Conservation (phyloP, 2,113 vertebrate genomes). For the Euleptes europaea region DNA sequence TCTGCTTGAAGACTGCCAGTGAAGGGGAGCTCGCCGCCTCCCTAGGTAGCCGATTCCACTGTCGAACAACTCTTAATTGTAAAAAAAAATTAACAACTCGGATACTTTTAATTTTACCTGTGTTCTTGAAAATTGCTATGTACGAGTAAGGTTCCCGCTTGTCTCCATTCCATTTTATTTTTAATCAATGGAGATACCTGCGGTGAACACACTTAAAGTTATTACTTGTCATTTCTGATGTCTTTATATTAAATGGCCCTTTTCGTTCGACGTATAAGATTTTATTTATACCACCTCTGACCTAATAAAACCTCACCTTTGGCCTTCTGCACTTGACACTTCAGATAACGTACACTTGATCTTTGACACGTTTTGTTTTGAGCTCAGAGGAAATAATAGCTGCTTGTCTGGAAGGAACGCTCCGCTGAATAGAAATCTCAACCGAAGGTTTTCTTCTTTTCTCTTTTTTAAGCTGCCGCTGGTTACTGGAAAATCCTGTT, state of each 20-base stretch:
- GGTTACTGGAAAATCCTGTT: conserved; percentile 5
- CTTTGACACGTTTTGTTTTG: conserved; percentile 77
- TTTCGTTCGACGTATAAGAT: conserved; percentile 74
- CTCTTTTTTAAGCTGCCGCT: conserved; percentile 36
- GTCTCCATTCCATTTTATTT: conserved; percentile 62
- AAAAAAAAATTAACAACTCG: background rate
- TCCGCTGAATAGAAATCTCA: conserved; percentile 50
- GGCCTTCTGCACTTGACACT: conserved; percentile 73
- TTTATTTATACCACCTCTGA: conserved; percentile 82
- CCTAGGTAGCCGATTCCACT: too few species aligned
- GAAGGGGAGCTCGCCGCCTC: too few species aligned
- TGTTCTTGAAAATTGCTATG: background rate
- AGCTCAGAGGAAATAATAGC: conserved; percentile 64
- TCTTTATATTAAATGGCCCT: conserved; percentile 73
- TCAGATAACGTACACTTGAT: conserved; percentile 75
- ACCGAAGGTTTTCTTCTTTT: background rate
- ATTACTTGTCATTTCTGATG: conserved; percentile 85
- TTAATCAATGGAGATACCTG: conserved; percentile 63
- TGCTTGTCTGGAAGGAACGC: conserved; percentile 49
- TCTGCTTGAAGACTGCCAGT: too few species aligned
- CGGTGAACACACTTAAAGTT: conserved; percentile 76
- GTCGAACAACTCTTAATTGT: too few species aligned
- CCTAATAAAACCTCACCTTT: conserved; percentile 84
- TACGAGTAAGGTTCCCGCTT: conserved; percentile 24
- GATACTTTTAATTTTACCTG: too few species aligned